Conservation (phyloP, 2,888 invertebrate genomes). For the Drosophila stalkeri region DNA sequence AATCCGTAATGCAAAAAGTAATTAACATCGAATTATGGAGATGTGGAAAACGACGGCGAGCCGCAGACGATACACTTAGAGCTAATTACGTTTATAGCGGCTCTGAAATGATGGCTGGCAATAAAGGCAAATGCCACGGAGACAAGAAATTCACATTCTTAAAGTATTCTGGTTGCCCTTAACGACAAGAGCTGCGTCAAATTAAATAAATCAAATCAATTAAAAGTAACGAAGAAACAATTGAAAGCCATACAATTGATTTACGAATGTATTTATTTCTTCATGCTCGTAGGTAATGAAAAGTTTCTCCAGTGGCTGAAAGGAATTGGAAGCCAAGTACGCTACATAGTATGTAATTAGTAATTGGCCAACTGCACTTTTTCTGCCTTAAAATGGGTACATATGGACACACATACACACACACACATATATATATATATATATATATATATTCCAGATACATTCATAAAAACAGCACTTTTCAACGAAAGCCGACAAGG, state of each 20-base stretch:
- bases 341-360: conserved; percentile 66
- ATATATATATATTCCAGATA: background rate
- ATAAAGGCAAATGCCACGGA: conserved; percentile 34
- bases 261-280: conserved; percentile 62
- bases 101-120: conserved; percentile 49
- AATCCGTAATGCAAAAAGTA: conserved; percentile 62
- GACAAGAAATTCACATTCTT: conserved; percentile 22
- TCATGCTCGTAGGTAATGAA: conserved; percentile 38
- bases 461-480: conserved; percentile 62
- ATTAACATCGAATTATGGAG: conserved; percentile 76
- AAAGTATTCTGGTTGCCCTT: conserved; percentile 33
- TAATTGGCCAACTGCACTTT: conserved; percentile 63
- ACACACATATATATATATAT: background rate
- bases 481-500: conserved; percentile 46
- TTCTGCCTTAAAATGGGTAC: conserved; percentile 4
- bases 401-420: conserved; percentile 1
- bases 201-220: conserved; percentile 58
- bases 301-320: conserved; percentile 11
- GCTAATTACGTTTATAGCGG: conserved; percentile 71
- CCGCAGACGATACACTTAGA: conserved; percentile 65
- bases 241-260: conserved; percentile 68
- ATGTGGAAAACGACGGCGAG: conserved; percentile 35
- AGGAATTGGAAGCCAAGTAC: background rate
- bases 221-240: conserved; percentile 43
- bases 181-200: conserved; percentile 20